Evolutionary conservation across 2,797 vertebrate genomes (phyloP).

Genomic region (Brachyrhaphis roseni): DNA sequence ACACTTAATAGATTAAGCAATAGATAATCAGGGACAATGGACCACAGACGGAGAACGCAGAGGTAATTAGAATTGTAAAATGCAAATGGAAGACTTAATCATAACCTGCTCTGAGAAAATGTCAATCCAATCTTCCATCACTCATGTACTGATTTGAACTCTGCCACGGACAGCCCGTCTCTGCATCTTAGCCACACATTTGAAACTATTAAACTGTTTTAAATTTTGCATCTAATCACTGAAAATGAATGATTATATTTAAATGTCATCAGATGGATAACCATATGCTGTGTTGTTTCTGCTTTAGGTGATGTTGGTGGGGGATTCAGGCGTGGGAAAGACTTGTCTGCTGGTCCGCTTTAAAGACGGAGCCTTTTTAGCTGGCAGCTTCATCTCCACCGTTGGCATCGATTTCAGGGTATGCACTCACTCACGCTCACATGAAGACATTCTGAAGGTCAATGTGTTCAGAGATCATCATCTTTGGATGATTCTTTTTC

Average conservation of each 20-base stretch:
- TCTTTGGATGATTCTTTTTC: background rate
- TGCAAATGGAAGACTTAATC: constrained; percentile 12
- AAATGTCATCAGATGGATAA: background rate
- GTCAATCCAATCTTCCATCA: constrained; percentile 26
- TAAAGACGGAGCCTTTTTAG: constrained; percentile 92
- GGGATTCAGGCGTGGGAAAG: constrained; percentile 91
- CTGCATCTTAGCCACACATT: background rate
- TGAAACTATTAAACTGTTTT: background rate
- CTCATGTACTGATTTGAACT: constrained; percentile 22
- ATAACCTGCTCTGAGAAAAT: constrained; percentile 24
- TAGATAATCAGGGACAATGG: constrained; percentile 1
- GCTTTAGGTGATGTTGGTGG: constrained; percentile 82
- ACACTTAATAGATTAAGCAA: background rate
- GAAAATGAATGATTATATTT: background rate
- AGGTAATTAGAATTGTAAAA: constrained; percentile 13
- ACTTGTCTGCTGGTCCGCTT: constrained; percentile 92
- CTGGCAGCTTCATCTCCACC: constrained; percentile 92
- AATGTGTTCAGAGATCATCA: background rate
- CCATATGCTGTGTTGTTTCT: background rate
- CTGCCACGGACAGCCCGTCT: background rate
- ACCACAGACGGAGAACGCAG: background rate
- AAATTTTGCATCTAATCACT: background rate
- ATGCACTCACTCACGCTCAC: constrained; percentile 43
- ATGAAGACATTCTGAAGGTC: background rate
- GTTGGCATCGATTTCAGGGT: constrained; percentile 96